Evolutionary conservation across 2,888 invertebrate species (phyloP).

Genomic region (Seira musarum): DNA sequence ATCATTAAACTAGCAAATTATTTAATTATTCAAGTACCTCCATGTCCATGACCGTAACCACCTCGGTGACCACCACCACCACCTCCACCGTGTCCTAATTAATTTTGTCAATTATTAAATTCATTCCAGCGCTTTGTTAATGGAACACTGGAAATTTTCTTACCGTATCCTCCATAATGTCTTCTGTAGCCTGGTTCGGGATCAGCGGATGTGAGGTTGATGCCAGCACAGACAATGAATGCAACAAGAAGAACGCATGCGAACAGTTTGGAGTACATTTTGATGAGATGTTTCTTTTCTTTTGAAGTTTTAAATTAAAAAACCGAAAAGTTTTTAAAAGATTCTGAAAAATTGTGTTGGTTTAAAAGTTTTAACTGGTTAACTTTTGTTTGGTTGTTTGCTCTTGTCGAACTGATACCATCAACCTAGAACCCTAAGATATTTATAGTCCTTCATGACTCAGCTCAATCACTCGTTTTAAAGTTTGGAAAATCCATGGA

Average conservation of each 20-base stretch:
- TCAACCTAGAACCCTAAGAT: background rate
- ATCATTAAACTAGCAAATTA: too few relatives aligned
- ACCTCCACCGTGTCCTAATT: slow-evolving; percentile 31
- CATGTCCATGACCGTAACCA: slow-evolving; percentile 36
- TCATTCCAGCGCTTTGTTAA: too few relatives aligned
- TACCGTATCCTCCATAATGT: slow-evolving; percentile 54
- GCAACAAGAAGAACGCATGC: slow-evolving; percentile 43
- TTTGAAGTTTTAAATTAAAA: slow-evolving; percentile 9
- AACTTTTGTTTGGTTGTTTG: slow-evolving; percentile 18
- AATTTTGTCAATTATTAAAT: background rate
- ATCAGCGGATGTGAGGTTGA: slow-evolving; percentile 31
- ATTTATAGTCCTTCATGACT: slow-evolving; percentile 46
- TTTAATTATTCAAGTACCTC: too few relatives aligned
- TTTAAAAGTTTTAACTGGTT: slow-evolving; percentile 2
- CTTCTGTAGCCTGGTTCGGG: slow-evolving; percentile 56
- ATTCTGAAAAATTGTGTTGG: slow-evolving; percentile 19
- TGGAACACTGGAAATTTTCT: background rate
- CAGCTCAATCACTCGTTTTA: too few relatives aligned
- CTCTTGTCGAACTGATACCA: slow-evolving; percentile 32
- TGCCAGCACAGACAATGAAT: slow-evolving; percentile 36
- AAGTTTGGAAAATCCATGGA: too few relatives aligned
- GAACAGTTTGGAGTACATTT: slow-evolving; percentile 53
- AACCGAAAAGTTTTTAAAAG: slow-evolving; percentile 12
- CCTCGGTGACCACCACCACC: slow-evolving; percentile 35
- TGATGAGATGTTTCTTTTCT: too few relatives aligned